Conservation (phyloP, 2,797 vertebrate genomes). For the Pantherophis alleghaniensis region DNA sequence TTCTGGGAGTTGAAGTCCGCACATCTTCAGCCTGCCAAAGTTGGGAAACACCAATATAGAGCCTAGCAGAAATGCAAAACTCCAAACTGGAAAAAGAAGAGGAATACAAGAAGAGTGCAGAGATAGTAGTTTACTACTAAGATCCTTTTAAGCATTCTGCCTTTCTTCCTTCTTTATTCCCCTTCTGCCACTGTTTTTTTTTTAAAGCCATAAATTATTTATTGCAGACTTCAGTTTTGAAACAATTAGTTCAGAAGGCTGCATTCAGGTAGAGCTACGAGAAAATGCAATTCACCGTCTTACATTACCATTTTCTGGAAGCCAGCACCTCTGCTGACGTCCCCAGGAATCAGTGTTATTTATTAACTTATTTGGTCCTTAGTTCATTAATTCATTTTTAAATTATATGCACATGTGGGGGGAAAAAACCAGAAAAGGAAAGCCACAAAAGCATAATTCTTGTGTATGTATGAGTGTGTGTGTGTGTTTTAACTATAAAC, state of each 20-base stretch:
- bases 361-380: not conserved
- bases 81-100: not conserved
- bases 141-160: constrained; percentile 12
- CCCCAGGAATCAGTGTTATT: not conserved
- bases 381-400: not conserved
- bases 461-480: not conserved
- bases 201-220: constrained; percentile 37
- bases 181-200: not conserved
- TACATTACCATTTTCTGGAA: not conserved
- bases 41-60: not conserved
- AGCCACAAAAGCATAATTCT: not conserved
- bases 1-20: not conserved
- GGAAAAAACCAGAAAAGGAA: not conserved
- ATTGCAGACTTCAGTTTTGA: not conserved
- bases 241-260: constrained; percentile 32
- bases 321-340: not conserved
- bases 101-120: not conserved
- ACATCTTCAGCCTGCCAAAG: not conserved
- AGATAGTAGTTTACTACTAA: not conserved
- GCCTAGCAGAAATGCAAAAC: constrained; percentile 21
- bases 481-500: too few species aligned
- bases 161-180: not conserved
- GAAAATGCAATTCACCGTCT: not conserved
- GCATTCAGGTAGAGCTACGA: not conserved
- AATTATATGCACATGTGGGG: not conserved